Conservation (phyloP, 1,140 invertebrate genomes). For the Drosophila littoralis region DNA sequence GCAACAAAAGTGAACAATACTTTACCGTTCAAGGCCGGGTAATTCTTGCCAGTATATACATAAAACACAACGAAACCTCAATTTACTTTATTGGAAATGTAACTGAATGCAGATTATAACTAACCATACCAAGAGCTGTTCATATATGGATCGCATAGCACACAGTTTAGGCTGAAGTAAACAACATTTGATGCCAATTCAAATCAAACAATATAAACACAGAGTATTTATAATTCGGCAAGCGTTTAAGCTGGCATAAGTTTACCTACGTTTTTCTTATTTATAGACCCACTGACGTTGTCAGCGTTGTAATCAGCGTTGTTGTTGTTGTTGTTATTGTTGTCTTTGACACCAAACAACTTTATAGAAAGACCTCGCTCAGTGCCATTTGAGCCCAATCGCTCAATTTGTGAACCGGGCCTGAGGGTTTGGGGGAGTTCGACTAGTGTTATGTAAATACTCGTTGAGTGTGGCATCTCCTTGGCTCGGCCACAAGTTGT, state of each 20-base stretch:
- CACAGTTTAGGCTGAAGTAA: slow-evolving; percentile 1
- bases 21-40: too few species aligned
- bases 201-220: neutral
- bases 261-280: slow-evolving; percentile 2
- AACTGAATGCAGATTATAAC: neutral
- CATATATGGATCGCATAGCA: neutral
- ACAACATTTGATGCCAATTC: neutral
- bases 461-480: slow-evolving; percentile 29
- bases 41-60: neutral
- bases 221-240: slow-evolving; percentile 21
- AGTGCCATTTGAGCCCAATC: slow-evolving; percentile 25
- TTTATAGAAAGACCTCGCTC: slow-evolving; percentile 46
- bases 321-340: slow-evolving; percentile 29
- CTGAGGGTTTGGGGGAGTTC: neutral
- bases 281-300: slow-evolving; percentile 22
- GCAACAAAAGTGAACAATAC: too few species aligned
- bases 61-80: neutral
- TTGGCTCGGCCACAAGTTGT: slow-evolving; percentile 4
- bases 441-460: slow-evolving; percentile 45
- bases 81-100: slow-evolving; percentile 1
- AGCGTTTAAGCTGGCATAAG: neutral
- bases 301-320: slow-evolving; percentile 23
- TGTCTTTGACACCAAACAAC: slow-evolving; percentile 56
- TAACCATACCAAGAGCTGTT: neutral
- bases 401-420: slow-evolving; percentile 38